A percentile compares a stretch with the other conserved stretches of the same genome.
These are phyloP conservation scores for Dryomyza anilis DNA, from an alignment of 2,888 invertebrate species.

Conservation along the genomic window DNA sequence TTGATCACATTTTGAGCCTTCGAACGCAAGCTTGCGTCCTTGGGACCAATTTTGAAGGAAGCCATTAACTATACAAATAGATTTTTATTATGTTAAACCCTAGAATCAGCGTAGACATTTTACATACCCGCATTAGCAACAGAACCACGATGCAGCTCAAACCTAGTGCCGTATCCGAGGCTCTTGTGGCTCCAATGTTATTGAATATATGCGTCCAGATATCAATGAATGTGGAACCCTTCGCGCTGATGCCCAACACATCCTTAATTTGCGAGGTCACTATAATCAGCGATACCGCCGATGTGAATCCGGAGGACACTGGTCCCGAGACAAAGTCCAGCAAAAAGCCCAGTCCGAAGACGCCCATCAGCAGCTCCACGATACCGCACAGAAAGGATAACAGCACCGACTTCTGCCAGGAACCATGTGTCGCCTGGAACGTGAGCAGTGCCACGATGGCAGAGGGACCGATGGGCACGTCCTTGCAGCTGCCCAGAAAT, in stretches of 20 bases:
- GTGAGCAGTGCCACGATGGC: slow-evolving; percentile 89
- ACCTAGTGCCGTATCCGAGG: slow-evolving; percentile 79
- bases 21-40: slow-evolving; percentile 64
- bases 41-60: slow-evolving; percentile 68
- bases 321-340: slow-evolving; percentile 90
- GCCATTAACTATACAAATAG: slow-evolving; percentile 66
- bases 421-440: slow-evolving; percentile 74
- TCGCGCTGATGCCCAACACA: slow-evolving; percentile 74
- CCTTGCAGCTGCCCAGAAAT: slow-evolving; percentile 88
- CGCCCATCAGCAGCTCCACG: slow-evolving; percentile 79
- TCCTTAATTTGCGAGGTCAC: slow-evolving; percentile 88
- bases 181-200: slow-evolving; percentile 69
- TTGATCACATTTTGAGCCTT: slow-evolving; percentile 67
- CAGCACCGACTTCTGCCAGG: slow-evolving; percentile 68
- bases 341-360: slow-evolving; percentile 82
- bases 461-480: slow-evolving; percentile 90
- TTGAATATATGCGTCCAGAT: slow-evolving; percentile 76
- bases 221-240: slow-evolving; percentile 77
- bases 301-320: slow-evolving; percentile 87
- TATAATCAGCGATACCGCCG: slow-evolving; percentile 87
- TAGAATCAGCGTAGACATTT: too few species aligned
- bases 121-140: slow-evolving; percentile 73
- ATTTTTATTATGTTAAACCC: too few species aligned
- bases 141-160: slow-evolving; percentile 75
- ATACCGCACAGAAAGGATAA: slow-evolving; percentile 76